phyloP scores from a whole-genome alignment of 2,113 vertebrate species.

The Chiloscyllium plagiosum region DNA sequence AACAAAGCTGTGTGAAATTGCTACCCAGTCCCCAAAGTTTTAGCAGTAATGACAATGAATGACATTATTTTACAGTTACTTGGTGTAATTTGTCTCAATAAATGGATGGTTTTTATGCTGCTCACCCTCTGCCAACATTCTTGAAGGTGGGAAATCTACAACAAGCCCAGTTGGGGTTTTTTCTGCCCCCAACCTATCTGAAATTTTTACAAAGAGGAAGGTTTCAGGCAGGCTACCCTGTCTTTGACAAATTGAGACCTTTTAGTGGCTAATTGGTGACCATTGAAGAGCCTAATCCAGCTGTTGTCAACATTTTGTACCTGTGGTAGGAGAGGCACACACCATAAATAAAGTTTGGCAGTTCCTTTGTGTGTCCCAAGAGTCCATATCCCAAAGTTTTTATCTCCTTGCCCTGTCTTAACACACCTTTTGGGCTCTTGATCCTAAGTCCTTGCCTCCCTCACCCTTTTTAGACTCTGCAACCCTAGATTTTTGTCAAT shows the following conservation, averaged over 20 bases:
- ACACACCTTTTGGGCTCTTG: no score
- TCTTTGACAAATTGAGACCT: background rate
- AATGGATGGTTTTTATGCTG: background rate
- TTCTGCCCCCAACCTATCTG: background rate
- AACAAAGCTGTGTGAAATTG: background rate
- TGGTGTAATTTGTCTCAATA: background rate
- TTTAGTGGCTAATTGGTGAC: background rate
- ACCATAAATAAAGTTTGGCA: background rate
- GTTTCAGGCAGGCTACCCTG: background rate
- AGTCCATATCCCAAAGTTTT: no score
- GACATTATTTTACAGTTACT: background rate
- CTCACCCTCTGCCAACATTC: no score
- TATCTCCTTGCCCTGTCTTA: no score
- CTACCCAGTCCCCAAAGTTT: background rate
- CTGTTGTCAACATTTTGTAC: no score
- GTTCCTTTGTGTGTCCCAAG: no score
- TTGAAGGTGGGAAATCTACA: background rate
- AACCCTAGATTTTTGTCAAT: no score
- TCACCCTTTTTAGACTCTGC: no score
- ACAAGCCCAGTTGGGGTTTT: background rate
- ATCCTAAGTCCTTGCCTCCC: no score
- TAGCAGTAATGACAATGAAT: background rate
- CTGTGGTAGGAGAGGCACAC: no score
- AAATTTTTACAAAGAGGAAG: background rate
- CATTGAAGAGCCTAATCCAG: no score